Base-by-base conservation (phyloP, 2,888 invertebrate genomes). In the Galerucella nymphaeae region DNA sequence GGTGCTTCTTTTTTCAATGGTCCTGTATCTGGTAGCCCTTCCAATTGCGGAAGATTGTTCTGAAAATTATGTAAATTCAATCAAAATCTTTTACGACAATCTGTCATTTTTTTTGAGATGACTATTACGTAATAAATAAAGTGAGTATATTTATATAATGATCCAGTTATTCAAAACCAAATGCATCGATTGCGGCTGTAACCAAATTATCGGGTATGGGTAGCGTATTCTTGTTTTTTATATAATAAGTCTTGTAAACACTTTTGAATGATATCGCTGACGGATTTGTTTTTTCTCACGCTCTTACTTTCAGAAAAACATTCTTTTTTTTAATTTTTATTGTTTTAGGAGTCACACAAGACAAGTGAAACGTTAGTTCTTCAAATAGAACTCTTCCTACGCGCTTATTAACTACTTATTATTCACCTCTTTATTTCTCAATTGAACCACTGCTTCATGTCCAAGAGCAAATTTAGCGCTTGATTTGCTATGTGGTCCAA, bases 401-500 rank as follows among this genome's bases (percentile, higher is more conserved):
- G 5, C 5, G 6, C 30, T 30, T 6, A 30, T 30, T 30, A n/a
- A n/a, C n/a, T n/a, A n/a, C n/a, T n/a, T n/a, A n/a, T n/a, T 61
- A 42, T 53, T 75, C 78, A 83, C 83, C 80, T 82, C 80, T 74
- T 80, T 80, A 59, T 82, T 81, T 63, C 79, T 80, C 9, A 88
- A 84, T 13, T 89, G 87, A 11, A 89, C 87, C 2, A 90, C 85
- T 1, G 90, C 90, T 79, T 88, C 88, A 80, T 89, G 88, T 0
- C 90, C 91, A 1, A 90, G 83, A 0, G 90, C 90, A 72, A 91
- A 88, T 78, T 87, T 88, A 1, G 89, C 85, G 16, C 87, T 86
- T 59, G 89, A 87, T 20, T 86, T 82, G 78, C 89, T 88, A 62
- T 88, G 87, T 0, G 88, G 87, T 57, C 88, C 88, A 14, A 86